Conservation (phyloP, 1,140 invertebrate species). For the Rhopalosiphum maidis region DNA sequence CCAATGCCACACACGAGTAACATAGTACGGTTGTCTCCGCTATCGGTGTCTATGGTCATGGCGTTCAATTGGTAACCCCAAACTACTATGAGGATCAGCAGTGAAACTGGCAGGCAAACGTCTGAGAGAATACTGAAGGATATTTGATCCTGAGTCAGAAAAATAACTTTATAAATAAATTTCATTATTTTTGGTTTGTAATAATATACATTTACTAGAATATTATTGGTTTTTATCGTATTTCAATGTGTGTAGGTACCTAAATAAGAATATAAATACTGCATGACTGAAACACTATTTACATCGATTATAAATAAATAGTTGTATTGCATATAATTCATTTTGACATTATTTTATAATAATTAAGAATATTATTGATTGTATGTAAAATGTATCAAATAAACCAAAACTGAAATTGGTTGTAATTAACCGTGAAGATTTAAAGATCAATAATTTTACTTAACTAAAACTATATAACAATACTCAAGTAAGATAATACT, state of each 20-base stretch:
- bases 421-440: not conserved
- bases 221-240: not conserved
- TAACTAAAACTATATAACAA: not conserved
- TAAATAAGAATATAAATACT: not conserved
- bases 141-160: not conserved
- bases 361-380: not conserved
- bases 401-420: not conserved
- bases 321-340: not conserved
- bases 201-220: not conserved
- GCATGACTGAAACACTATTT: no score
- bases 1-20: constrained; percentile 30
- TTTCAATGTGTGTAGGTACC: not conserved
- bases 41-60: not conserved
- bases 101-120: not conserved
- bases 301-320: not conserved
- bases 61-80: constrained; percentile 30
- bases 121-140: constrained; percentile 19
- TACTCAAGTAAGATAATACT: not conserved
- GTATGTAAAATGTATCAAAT: not conserved
- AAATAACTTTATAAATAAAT: not conserved
- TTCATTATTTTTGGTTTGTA: not conserved
- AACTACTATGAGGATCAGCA: not conserved
- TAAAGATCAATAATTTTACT: not conserved
- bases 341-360: not conserved
- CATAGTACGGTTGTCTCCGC: not conserved